Percentiles rank a stretch among this genome's conserved stretches.
phyloP scores from a whole-genome alignment of 1,140 invertebrate species.

The Oppia nitens region DNA sequence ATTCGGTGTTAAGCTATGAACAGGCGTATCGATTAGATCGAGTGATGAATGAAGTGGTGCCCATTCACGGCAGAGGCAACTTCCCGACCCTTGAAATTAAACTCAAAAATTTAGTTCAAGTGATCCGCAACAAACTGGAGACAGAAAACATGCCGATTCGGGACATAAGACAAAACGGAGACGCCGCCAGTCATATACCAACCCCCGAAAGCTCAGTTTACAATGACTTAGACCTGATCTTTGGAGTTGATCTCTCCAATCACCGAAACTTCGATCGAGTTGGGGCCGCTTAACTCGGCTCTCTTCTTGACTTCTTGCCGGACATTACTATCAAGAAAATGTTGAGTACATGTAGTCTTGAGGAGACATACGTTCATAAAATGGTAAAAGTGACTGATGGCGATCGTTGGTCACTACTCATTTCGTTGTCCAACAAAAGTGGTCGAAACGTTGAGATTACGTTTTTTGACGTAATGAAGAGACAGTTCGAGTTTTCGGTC shows the following conservation, averaged over 20 bases:
- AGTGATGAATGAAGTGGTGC: conserved; percentile 59
- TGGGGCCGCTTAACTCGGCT: conserved; percentile 79
- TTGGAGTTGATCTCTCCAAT: conserved; percentile 70
- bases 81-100: conserved; percentile 89
- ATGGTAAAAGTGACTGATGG: conserved; percentile 94
- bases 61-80: conserved; percentile 93
- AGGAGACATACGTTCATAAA: conserved; percentile 96
- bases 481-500: conserved; percentile 98
- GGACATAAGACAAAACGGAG: conserved; percentile 93
- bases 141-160: conserved; percentile 48
- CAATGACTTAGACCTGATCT: conserved; percentile 97
- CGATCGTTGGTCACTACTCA: conserved; percentile 91
- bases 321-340: conserved; percentile 73
- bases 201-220: conserved; percentile 62
- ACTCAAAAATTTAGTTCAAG: conserved; percentile 69
- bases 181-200: conserved; percentile 88
- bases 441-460: conserved; percentile 82
- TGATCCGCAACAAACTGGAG: conserved; percentile 20
- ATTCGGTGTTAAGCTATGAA: conserved; percentile 72
- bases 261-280: conserved; percentile 58
- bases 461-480: conserved; percentile 94
- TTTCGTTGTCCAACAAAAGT: conserved; percentile 78
- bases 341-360: conserved; percentile 78
- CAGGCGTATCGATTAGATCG: conserved; percentile 47
- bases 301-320: conserved; percentile 80